Evolutionary conservation across 2,113 vertebrate species (phyloP).

Genomic region (Carassius auratus): DNA sequence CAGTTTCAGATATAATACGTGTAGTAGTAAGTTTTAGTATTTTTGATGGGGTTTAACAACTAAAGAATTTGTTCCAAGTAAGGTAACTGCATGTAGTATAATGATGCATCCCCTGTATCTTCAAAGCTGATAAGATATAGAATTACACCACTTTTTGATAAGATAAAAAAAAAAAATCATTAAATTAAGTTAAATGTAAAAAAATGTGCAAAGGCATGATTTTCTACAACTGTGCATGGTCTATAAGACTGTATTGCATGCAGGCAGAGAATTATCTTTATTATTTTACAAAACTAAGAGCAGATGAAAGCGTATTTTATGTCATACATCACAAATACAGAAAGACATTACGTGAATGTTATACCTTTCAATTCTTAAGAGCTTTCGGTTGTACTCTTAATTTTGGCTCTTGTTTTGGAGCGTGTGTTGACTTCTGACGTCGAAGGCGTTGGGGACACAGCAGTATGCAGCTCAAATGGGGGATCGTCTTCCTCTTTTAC

Average conservation of each 20-base stretch:
- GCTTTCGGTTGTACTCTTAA: no score
- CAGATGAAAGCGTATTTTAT: no score
- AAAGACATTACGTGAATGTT: no score
- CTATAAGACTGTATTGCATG: background rate
- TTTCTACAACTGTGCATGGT: background rate
- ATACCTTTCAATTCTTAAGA: no score
- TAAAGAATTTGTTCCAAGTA: background rate
- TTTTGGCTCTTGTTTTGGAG: no score
- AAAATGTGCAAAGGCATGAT: background rate
- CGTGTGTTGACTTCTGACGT: no score
- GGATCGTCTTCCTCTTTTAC: constrained; percentile 56
- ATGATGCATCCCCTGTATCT: background rate
- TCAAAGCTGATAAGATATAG: background rate
- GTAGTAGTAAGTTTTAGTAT: background rate
- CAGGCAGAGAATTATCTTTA: background rate
- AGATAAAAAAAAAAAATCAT: background rate
- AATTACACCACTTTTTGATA: background rate
- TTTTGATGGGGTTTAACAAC: background rate
- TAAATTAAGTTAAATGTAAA: background rate
- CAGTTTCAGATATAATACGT: background rate
- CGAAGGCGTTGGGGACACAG: no score
- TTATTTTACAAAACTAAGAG: background rate
- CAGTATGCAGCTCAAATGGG: no score
- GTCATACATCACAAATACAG: no score
- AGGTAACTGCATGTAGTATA: background rate